These are phyloP conservation scores for Steatornis caripensis DNA, from an alignment of 2,113 vertebrate species.

Conservation along the genomic window DNA sequence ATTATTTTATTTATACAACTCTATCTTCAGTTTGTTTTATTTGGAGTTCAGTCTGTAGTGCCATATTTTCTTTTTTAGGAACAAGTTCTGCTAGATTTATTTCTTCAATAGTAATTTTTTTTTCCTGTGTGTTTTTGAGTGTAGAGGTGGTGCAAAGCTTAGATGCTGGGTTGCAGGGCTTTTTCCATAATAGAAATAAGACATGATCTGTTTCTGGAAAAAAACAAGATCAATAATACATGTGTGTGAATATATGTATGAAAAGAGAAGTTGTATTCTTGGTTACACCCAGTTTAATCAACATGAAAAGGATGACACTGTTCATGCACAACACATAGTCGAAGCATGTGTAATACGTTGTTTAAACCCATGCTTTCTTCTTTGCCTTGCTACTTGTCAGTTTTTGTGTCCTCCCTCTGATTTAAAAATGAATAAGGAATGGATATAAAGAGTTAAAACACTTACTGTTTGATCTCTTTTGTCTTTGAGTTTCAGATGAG, in stretches of 20 bases:
- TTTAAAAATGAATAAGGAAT: background rate
- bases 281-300: background rate
- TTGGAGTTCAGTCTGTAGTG: background rate
- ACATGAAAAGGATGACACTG: background rate
- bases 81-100: background rate
- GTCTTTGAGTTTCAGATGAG: background rate
- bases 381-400: background rate
- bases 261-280: background rate
- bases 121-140: background rate
- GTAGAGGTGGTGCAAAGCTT: background rate
- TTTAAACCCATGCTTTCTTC: background rate
- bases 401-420: background rate
- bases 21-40: constrained; percentile 33
- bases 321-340: background rate
- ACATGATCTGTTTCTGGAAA: background rate
- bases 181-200: background rate
- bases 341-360: background rate
- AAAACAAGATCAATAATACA: background rate
- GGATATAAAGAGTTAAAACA: background rate
- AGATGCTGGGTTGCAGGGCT: background rate
- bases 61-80: background rate
- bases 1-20: constrained; percentile 52
- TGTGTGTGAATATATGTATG: background rate
- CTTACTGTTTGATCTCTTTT: background rate
- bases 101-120: background rate